phyloP scores from a whole-genome alignment of 2,113 vertebrate genomes.

The Chloropsis hardwickii region DNA sequence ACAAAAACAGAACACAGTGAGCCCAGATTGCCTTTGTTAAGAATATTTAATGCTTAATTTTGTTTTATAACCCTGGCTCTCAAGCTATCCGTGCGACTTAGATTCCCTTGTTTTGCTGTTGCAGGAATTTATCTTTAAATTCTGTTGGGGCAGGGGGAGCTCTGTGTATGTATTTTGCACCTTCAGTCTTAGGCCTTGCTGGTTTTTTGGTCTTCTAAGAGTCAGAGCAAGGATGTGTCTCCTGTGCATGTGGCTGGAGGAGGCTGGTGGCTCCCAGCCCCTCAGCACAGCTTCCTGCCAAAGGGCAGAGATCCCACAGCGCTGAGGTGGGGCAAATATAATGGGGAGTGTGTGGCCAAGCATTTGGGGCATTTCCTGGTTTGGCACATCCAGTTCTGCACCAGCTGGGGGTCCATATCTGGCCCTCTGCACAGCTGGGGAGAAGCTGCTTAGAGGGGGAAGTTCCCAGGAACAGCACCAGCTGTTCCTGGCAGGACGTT shows the following conservation, averaged over 20 bases:
- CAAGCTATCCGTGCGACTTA: background rate
- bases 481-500: background rate
- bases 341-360: background rate
- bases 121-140: background rate
- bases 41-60: slow-evolving; percentile 36
- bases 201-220: background rate
- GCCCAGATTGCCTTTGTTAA: slow-evolving; percentile 33
- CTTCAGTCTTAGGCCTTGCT: background rate
- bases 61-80: background rate
- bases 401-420: background rate
- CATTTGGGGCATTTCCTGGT: slow-evolving; percentile 7
- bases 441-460: background rate
- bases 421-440: background rate
- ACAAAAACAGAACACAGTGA: slow-evolving; percentile 45
- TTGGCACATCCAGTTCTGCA: background rate
- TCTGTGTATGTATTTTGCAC: background rate
- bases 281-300: background rate
- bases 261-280: background rate
- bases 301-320: background rate
- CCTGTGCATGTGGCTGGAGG: background rate
- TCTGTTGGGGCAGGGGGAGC: background rate
- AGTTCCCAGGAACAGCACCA: slow-evolving; percentile 12
- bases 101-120: background rate
- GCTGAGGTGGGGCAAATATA: background rate
- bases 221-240: background rate